These are phyloP conservation scores for Austrofundulus limnaeus DNA, from an alignment of 2,113 vertebrate species.

Conservation along the genomic window DNA sequence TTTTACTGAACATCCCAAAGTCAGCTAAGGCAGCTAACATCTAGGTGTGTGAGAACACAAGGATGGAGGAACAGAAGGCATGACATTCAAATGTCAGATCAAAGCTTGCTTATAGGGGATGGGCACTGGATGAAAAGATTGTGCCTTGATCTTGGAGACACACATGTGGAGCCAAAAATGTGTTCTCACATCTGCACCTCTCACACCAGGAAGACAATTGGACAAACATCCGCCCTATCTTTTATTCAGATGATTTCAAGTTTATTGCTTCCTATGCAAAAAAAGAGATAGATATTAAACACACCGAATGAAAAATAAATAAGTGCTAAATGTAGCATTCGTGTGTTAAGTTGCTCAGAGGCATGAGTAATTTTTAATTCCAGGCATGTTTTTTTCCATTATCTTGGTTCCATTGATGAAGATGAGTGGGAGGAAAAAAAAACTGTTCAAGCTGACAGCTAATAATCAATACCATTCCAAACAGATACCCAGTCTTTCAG, in stretches of 20 bases:
- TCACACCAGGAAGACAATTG: conserved; percentile 32
- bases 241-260: conserved; percentile 48
- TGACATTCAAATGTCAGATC: conserved; percentile 65
- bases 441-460: conserved; percentile 22
- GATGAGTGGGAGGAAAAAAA: conserved; percentile 5
- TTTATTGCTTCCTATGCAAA: neutral
- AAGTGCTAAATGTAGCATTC: neutral
- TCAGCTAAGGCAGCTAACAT: conserved; percentile 21
- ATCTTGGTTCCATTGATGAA: neutral
- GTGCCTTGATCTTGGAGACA: conserved; percentile 65
- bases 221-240: conserved; percentile 33
- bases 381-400: neutral
- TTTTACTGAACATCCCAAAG: conserved; percentile 31
- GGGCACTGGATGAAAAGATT: conserved; percentile 66
- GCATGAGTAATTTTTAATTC: conserved; percentile 1
- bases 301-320: neutral
- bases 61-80: conserved; percentile 58
- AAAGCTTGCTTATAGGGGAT: conserved; percentile 59
- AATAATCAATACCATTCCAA: conserved; percentile 39
- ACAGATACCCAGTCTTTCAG: conserved; percentile 28
- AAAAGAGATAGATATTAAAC: no score
- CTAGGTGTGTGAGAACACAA: conserved; percentile 30
- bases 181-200: conserved; percentile 36
- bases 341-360: neutral
- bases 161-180: conserved; percentile 33